A percentile compares a stretch with the other conserved stretches of the same genome.
phyloP scores from a whole-genome alignment of 2,113 vertebrate genomes.

The Erythrolamprus reginae region DNA sequence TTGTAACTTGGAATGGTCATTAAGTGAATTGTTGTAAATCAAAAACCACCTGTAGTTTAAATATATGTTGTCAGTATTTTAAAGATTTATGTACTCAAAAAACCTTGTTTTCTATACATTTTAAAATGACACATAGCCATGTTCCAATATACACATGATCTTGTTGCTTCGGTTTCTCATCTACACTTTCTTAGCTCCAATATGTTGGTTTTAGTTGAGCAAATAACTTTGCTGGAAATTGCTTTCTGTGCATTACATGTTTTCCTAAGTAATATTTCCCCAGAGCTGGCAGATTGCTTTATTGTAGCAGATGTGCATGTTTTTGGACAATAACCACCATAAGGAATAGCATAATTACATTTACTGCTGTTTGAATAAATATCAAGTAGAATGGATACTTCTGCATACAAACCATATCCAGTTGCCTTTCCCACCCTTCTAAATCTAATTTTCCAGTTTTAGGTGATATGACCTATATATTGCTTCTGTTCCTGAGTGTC shows the following conservation, averaged over 20 bases:
- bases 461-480: constrained; percentile 21
- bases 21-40: not conserved
- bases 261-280: constrained; percentile 64
- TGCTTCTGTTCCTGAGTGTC: not conserved
- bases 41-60: not conserved
- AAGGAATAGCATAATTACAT: constrained; percentile 68
- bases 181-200: constrained; percentile 31
- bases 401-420: constrained; percentile 44
- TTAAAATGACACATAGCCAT: not conserved
- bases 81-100: not conserved
- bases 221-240: constrained; percentile 59
- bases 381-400: constrained; percentile 28
- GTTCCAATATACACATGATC: constrained; percentile 18
- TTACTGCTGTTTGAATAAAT: constrained; percentile 59
- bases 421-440: constrained; percentile 24
- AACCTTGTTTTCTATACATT: constrained; percentile 8
- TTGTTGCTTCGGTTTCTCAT: constrained; percentile 31
- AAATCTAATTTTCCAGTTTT: constrained; percentile 24
- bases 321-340: constrained; percentile 61
- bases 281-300: constrained; percentile 57
- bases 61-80: not conserved
- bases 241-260: constrained; percentile 54
- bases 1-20: not conserved
- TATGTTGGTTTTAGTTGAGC: constrained; percentile 44
- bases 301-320: constrained; percentile 59